These are phyloP conservation scores for Eumeta japonica DNA, from an alignment of 1,140 invertebrate species.

Conservation along the genomic window DNA sequence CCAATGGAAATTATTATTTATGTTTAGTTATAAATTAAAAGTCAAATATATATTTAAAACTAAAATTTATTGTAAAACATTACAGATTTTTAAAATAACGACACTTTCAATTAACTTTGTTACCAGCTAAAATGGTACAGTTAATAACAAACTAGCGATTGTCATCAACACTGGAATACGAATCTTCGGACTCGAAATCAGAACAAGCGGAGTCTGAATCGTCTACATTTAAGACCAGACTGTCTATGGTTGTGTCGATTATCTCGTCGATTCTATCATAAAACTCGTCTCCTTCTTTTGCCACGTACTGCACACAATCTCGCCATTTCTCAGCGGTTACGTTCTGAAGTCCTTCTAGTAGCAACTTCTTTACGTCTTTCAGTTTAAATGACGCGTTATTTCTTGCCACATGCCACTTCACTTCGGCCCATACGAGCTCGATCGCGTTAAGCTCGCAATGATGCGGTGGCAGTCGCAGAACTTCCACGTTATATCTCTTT, in stretches of 20 bases:
- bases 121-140: no score
- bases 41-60: no score
- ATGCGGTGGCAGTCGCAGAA: conserved; percentile 28
- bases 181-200: no score
- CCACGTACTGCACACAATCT: conserved; percentile 5
- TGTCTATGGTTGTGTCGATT: background rate
- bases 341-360: conserved; percentile 5
- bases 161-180: no score
- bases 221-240: background rate
- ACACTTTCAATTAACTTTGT: no score
- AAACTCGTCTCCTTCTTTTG: conserved; percentile 3
- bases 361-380: conserved; percentile 9
- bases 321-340: conserved; percentile 7
- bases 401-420: conserved; percentile 24
- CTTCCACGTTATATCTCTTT: conserved; percentile 10
- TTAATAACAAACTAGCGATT: no score
- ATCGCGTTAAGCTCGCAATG: conserved; percentile 38
- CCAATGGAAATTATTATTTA: no score
- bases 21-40: no score
- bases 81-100: no score
- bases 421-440: conserved; percentile 28
- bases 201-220: no score
- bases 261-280: background rate
- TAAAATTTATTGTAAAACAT: no score
- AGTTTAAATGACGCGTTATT: conserved; percentile 9